phyloP scores from a whole-genome alignment of 2,888 invertebrate species.

The Ethmia dodecea region DNA sequence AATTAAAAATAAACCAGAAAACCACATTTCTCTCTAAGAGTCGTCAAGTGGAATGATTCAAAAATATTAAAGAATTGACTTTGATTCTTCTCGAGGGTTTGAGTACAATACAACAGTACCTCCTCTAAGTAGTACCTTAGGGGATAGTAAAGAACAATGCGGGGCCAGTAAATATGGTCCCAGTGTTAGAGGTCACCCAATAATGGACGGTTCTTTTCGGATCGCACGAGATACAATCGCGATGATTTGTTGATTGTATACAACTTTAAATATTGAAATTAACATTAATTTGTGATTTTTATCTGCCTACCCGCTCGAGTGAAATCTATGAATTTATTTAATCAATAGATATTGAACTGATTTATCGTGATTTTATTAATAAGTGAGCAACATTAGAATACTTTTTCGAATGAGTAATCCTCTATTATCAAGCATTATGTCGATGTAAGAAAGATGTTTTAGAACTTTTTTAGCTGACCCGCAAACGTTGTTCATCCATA shows the following conservation, averaged over 20 bases:
- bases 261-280: slow-evolving; percentile 72
- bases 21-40: too few relatives aligned
- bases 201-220: slow-evolving; percentile 66
- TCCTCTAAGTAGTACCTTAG: too few relatives aligned
- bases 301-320: slow-evolving; percentile 34
- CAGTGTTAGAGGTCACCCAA: slow-evolving; percentile 67
- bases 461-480: too few relatives aligned
- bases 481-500: too few relatives aligned
- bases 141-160: slow-evolving; percentile 69
- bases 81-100: too few relatives aligned
- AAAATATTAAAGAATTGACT: too few relatives aligned
- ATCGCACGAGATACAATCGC: slow-evolving; percentile 66
- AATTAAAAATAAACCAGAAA: too few relatives aligned
- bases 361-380: slow-evolving; percentile 20
- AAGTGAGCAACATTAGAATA: slow-evolving; percentile 2
- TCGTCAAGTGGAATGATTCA: too few relatives aligned
- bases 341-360: slow-evolving; percentile 21
- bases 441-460: too few relatives aligned
- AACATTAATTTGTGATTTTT: slow-evolving; percentile 68
- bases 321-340: slow-evolving; percentile 29
- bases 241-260: slow-evolving; percentile 72
- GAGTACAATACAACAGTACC: too few relatives aligned
- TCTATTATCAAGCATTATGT: too few relatives aligned
- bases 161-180: slow-evolving; percentile 54
- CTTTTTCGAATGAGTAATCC: neutral